Evolutionary conservation across 1,140 invertebrate species (phyloP), one percentile per base, ranked within the genome.

Genomic region (Rhopalosiphum padi): DNA sequence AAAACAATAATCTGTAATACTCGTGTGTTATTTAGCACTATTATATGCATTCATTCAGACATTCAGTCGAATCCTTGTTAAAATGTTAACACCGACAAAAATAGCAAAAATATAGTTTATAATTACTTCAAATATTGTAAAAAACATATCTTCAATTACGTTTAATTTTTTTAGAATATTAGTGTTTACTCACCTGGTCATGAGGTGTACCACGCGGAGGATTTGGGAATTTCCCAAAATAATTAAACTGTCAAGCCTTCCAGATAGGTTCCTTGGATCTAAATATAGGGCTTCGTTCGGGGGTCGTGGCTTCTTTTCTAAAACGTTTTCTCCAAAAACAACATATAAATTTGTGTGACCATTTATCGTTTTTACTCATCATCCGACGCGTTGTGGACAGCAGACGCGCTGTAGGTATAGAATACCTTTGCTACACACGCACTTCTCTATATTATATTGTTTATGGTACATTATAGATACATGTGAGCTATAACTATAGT

Each of bases 301-400:
- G 11, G 30, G 11, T 30, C 60, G 25, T 30, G 30, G 30, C 30
- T 77, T 18, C 15, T n/a, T n/a, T 77, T n/a, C 60, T 23, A 85
- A 85, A 41, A 85, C 23, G 23, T 85, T 85, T 43, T 85, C 37
- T 30, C 23, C 0, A 25, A 41, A 41, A 85, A 43, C 83, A 2
- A 23, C 60, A 15, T 23, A 87, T 87, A 87, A 87, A 51, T 87
- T 87, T 46, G n/a, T 83, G 35, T 83, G 86, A 7, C 86, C 43
- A 87, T 87, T 48, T 87, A 46, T 87, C 46, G 46, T 87, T 87
- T 87, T 87, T 46, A n/a, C 46, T 87, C 43, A 51, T 51, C n/a
- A 51, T 51, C n/a, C 46, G 18, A 30, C 43, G n/a, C 30, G 86
- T 87, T 18, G 21, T 11, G 15, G 30, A 87, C 83, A 48, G 43